phyloP scores from a whole-genome alignment of 1,140 invertebrate genomes.

The Parapsyche elsis region DNA sequence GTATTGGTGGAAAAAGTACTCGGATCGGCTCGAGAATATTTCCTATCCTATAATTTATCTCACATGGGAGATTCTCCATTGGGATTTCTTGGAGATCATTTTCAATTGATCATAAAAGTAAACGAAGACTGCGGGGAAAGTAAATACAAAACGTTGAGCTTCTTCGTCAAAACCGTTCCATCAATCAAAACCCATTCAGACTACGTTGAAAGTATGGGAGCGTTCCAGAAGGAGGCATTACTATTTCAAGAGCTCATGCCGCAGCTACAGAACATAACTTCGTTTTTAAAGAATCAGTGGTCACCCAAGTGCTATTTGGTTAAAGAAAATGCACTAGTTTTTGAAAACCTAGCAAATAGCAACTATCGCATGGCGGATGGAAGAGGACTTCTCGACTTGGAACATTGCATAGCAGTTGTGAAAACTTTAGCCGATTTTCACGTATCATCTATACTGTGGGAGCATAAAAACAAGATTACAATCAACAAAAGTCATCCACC shows the following conservation, averaged over 20 bases:
- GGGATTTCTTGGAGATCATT: slow-evolving; percentile 68
- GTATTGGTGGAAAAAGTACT: slow-evolving; percentile 30
- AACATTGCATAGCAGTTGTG: slow-evolving; percentile 63
- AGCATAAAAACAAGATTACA: slow-evolving; percentile 58
- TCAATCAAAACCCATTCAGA: slow-evolving; percentile 60
- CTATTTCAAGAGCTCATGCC: slow-evolving; percentile 65
- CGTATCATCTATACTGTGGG: slow-evolving; percentile 64
- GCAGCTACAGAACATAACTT: slow-evolving; percentile 58
- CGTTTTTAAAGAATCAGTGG: slow-evolving; percentile 56
- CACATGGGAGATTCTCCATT: slow-evolving; percentile 61
- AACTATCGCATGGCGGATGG: slow-evolving; percentile 61
- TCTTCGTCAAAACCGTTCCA: slow-evolving; percentile 68
- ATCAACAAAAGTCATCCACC: slow-evolving; percentile 60
- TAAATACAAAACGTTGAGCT: slow-evolving; percentile 56
- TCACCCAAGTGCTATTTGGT: slow-evolving; percentile 63
- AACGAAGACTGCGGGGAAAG: slow-evolving; percentile 42
- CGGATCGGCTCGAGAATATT: not conserved
- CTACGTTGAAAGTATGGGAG: slow-evolving; percentile 64
- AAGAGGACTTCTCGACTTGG: slow-evolving; percentile 61
- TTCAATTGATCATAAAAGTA: slow-evolving; percentile 55
- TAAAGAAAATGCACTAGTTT: slow-evolving; percentile 62
- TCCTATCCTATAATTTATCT: slow-evolving; percentile 37
- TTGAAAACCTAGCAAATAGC: slow-evolving; percentile 63
- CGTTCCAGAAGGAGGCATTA: slow-evolving; percentile 66
- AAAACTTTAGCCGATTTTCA: slow-evolving; percentile 66